Base-by-base conservation (phyloP, 2,797 vertebrate genomes). In the Leptoclinus maculatus region DNA sequence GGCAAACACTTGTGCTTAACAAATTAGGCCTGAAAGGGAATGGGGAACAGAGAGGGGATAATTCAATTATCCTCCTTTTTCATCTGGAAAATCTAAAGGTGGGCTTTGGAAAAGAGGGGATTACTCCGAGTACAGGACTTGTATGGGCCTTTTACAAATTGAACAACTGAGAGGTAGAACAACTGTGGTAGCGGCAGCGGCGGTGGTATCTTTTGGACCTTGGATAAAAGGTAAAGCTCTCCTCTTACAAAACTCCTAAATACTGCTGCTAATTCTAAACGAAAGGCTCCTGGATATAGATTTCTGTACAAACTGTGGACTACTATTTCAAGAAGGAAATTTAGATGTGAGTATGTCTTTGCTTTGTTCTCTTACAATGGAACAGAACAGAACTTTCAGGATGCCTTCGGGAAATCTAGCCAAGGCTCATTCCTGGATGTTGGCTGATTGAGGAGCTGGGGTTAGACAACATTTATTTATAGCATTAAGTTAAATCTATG, bases 1-100 rank as follows among this genome's bases (percentile, higher is more conserved):
- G 86, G 94, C 95, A 96, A 96, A 97, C 96, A 96, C 96, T 97
- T 96, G 95, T 96, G 95, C 95, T 95, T 96, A 96, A 96, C 96
- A 97, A 97, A 97, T 96, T 95, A 96, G 95, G 53, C 94, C 95
- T 96, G 96, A 96, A 97, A 84, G 79, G 76, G 70, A 70, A 83
- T 60, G 82, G 77, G 71, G 86, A 89, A 90, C 82, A 89, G 82
- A 90, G 82, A 94, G 83, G 95, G 96, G 95, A 97, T 97, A 97
- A 97, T 97, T 97, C 95, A 97, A 97, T 97, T 96, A 97, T 94
- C 94, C 95, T 92, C 91, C 92, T 95, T 83, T 86, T 89, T 88
- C 71, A 88, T 88, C 71, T 65, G 66, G 71, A 75, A 84, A 92
- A 90, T 92, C 85, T 92, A 87, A 94, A 93, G 96, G 95, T 95